Percentiles rank a stretch among this genome's conserved stretches.
Conservation (phyloP, 1,140 invertebrate species). For the Archivesica marissinica region DNA sequence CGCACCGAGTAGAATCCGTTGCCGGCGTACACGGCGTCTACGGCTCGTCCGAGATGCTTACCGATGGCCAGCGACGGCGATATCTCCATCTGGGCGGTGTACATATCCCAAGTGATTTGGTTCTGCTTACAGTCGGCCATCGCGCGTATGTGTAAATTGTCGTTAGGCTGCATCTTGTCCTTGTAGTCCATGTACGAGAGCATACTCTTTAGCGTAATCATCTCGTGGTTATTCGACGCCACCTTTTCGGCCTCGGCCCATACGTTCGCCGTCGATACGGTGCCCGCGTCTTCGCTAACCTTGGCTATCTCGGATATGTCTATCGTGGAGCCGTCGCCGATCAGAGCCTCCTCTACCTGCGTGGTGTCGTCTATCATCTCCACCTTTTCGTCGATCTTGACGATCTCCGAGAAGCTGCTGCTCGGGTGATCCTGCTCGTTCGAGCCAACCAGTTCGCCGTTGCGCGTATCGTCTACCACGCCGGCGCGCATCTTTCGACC, state of each 20-base stretch:
- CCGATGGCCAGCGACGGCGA: neutral
- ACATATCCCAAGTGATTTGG: neutral
- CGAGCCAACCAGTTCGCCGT: neutral
- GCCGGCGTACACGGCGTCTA: neutral
- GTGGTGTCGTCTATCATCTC: neutral
- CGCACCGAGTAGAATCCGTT: neutral
- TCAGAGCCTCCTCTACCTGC: neutral
- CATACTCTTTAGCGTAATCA: neutral
- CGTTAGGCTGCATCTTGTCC: neutral
- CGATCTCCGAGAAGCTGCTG: neutral
- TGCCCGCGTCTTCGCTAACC: too few relatives aligned
- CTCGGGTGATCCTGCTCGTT: neutral
- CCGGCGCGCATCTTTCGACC: neutral
- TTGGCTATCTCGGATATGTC: too few relatives aligned
- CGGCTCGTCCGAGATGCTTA: neutral
- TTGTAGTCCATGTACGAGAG: neutral
- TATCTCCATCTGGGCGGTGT: neutral
- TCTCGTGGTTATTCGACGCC: neutral
- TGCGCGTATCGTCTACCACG: neutral
- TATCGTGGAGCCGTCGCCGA: neutral
- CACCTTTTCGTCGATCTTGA: neutral
- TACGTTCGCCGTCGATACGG: neutral
- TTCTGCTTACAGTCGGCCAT: neutral
- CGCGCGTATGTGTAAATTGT: neutral
- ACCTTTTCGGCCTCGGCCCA: neutral